Base-by-base conservation (phyloP, 2,797 vertebrate genomes). In the Lindbergichthys nudifrons region DNA sequence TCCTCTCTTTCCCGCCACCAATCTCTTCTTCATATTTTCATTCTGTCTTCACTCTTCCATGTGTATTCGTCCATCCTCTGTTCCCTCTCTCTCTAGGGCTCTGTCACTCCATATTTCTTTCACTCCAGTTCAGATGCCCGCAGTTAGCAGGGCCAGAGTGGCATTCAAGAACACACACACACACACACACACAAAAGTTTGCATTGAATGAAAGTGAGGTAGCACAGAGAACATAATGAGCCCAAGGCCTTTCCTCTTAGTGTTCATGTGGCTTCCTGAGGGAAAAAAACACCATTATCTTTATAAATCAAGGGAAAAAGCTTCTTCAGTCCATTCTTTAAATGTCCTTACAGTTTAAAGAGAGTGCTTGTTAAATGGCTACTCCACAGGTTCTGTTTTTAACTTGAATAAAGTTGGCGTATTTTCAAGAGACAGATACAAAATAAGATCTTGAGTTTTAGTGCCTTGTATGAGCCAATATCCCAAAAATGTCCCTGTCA, bases 31-130 rank as follows among this genome's bases (percentile, higher is more conserved):
- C 63, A 47, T 61, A 56, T 30, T 62, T 21, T 51, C 54, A 30
- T 47, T 56, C 43, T 56, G 39, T 47, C 43, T 58, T 47, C 56
- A 48, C 32, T 16, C 4, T 46, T 60, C 51, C 46, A 67, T 41
- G 39, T 65, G 56, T 60, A 57, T 45, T 51, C 53, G 56, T 60
- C 36, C 68, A 26, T 39, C 45, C 47, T 36, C 43, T 45, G 18
- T 53, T 26, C n/a, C 15, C 67, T 50, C 26, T 36, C 52, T 64
- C 76, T 81, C 82, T 86, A 70, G 89, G 59, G 59, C 60, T 88
- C 85, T 92, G 89, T 91, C 85, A 13, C 71, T 84, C 81, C 69
- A 4, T 66, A 88, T 91, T 87, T 89, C 64, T 88, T 85, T 90
- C 90, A 87, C 85, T 91, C 75, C 81, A 81, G 77, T 73, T 84